Evolutionary conservation across 1,140 invertebrate species (phyloP).

Genomic region (Nylanderia fulva): DNA sequence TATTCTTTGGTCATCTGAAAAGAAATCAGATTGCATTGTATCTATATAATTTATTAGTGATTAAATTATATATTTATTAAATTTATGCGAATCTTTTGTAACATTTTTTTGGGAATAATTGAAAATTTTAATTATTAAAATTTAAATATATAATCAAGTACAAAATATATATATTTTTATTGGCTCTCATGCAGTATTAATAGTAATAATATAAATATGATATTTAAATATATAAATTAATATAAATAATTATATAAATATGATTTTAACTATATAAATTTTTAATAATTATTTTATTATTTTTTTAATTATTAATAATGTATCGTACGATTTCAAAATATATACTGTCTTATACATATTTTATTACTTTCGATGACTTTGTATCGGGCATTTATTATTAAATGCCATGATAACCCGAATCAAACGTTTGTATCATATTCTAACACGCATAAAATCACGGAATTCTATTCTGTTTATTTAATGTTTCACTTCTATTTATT

Average conservation of each 20-base stretch:
- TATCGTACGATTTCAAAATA: background rate
- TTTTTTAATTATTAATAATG: too few species aligned
- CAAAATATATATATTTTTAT: too few species aligned
- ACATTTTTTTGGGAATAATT: background rate
- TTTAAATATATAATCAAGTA: too few species aligned
- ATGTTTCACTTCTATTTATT: too few species aligned
- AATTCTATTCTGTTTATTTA: too few species aligned
- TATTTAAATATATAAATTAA: too few species aligned
- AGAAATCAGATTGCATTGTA: constrained; percentile 25
- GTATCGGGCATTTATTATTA: constrained; percentile 68
- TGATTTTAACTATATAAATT: too few species aligned
- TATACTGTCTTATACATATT: constrained; percentile 88
- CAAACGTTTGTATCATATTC: too few species aligned
- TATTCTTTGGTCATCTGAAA: constrained; percentile 90
- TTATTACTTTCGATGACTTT: constrained; percentile 89
- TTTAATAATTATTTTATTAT: too few species aligned
- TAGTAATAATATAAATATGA: too few species aligned
- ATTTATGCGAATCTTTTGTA: background rate
- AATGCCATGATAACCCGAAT: background rate
- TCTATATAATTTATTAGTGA: background rate
- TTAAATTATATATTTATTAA: background rate
- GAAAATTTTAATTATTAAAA: background rate
- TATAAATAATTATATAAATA: too few species aligned
- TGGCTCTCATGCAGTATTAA: too few species aligned
- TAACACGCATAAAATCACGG: background rate